These are phyloP conservation scores for Agonopterix alstromeriana DNA, from an alignment of 2,888 invertebrate genomes.

Conservation along the genomic window DNA sequence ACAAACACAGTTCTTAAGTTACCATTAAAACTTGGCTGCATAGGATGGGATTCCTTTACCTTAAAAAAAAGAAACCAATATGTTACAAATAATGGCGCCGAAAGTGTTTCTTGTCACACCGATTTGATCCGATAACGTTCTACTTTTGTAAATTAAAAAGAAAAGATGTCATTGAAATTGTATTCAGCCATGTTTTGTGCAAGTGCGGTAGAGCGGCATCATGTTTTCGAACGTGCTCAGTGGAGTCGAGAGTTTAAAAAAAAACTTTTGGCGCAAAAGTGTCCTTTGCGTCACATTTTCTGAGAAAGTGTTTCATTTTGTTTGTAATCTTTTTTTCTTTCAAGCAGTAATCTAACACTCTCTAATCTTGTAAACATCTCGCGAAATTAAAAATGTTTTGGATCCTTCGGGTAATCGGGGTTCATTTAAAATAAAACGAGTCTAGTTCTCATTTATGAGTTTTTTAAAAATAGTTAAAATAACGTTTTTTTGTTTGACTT, in stretches of 20 bases:
- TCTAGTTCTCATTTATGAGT: too few relatives aligned
- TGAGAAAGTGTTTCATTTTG: slow-evolving; percentile 6
- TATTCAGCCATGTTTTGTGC: slow-evolving; percentile 9
- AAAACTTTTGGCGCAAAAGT: slow-evolving; percentile 7
- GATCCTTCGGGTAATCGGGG: too few relatives aligned
- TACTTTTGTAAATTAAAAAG: slow-evolving; percentile 8
- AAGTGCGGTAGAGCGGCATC: slow-evolving; percentile 8
- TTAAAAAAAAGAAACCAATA: too few relatives aligned
- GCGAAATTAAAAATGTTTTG: too few relatives aligned
- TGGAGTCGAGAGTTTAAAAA: slow-evolving; percentile 4
- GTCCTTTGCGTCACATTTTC: slow-evolving; percentile 12
- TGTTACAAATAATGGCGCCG: slow-evolving; percentile 32
- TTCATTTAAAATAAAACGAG: too few relatives aligned
- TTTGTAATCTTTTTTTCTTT: slow-evolving; percentile 2
- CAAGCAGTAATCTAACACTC: slow-evolving; percentile 1
- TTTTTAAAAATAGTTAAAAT: too few relatives aligned
- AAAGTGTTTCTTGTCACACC: slow-evolving; percentile 46
- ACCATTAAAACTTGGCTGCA: slow-evolving; percentile 11
- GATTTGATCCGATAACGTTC: slow-evolving; percentile 32
- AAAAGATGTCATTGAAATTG: slow-evolving; percentile 19
- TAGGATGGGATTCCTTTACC: too few relatives aligned
- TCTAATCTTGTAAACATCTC: not conserved
- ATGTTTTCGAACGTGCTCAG: slow-evolving; percentile 11
- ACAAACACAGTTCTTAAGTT: slow-evolving; percentile 33
- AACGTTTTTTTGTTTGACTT: too few relatives aligned